Evolutionary conservation across 2,888 invertebrate genomes (phyloP), one percentile per base, ranked within the genome.

Genomic region (Atethmia centrago): DNA sequence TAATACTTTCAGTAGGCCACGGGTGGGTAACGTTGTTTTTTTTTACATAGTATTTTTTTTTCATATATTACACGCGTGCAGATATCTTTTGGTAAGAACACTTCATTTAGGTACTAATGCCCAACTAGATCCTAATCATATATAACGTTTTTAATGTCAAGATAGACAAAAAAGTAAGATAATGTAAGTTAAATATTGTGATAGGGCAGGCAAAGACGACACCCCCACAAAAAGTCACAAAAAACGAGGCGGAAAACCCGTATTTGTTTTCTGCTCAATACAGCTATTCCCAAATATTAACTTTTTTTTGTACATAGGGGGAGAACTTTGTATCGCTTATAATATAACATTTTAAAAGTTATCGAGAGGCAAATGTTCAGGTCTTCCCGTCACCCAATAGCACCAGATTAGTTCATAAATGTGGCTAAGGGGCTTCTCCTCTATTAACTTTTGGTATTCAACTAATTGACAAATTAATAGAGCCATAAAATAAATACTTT

Each of bases 231-330:
- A 55, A 49, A 49, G 59, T 55, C 42, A 31, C 31, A 42, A 55
- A 53, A 74, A 49, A 31, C 28, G 28, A 74, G 12, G 40, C 40
- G 47, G n/a, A 64, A 56, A 28, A 16, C 19, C 28, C 10, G 40
- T 67, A 40, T 68, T 56, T 74, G 47, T 47, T 76, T 74, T 73
- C 53, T 62, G 19, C 31, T 74, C 47, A 71, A 68, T 47, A 68
- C 68, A 40, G 55, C 12, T 28, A 36, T 16, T 7, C 21, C 19
- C 31, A 7, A 25, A 55, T 28, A 63, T 28, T 25, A 45, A 19
- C 16, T 25, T 71, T 70, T 36, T 64, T 71, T 36, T 71, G 31
- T 31, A 21, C 25, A 47, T 8, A 56, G 25, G 16, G 25, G 19
- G n/a, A n/a, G n/a, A 55, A 55, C 25, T 66, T 55, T 36, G 19